phyloP scores from a whole-genome alignment of 1,140 invertebrate genomes.

The Triops longicaudatus region DNA sequence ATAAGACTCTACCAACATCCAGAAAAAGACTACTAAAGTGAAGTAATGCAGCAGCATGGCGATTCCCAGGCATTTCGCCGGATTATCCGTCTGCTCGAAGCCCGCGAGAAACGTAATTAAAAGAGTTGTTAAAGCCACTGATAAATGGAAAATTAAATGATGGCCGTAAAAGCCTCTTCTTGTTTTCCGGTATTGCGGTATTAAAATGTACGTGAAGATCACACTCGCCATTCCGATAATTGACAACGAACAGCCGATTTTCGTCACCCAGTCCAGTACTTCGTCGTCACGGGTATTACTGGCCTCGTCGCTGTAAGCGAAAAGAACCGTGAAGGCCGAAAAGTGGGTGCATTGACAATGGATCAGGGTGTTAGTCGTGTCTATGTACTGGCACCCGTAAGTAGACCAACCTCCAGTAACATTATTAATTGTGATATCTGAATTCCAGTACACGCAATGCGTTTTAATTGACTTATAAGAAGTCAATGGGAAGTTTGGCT shows the following conservation, averaged over 20 bases:
- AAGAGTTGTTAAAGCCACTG: slow-evolving; percentile 32
- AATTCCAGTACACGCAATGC: slow-evolving; percentile 33
- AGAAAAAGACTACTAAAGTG: slow-evolving; percentile 42
- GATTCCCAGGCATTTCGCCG: slow-evolving; percentile 32
- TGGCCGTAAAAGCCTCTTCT: slow-evolving; percentile 26
- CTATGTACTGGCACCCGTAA: slow-evolving; percentile 31
- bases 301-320: slow-evolving; percentile 30
- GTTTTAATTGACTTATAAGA: not conserved
- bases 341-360: slow-evolving; percentile 34
- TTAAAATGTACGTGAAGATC: slow-evolving; percentile 33
- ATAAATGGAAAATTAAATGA: slow-evolving; percentile 34
- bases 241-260: slow-evolving; percentile 33
- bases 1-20: slow-evolving; percentile 45
- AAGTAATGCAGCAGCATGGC: slow-evolving; percentile 43
- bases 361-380: slow-evolving; percentile 19
- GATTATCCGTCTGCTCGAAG: slow-evolving; percentile 29
- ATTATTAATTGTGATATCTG: slow-evolving; percentile 23
- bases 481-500: not conserved
- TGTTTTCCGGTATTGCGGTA: slow-evolving; percentile 33
- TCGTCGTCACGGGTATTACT: slow-evolving; percentile 24
- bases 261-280: slow-evolving; percentile 32
- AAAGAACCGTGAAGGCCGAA: slow-evolving; percentile 32
- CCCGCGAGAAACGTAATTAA: slow-evolving; percentile 32
- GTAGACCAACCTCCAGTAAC: slow-evolving; percentile 32
- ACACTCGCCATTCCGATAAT: slow-evolving; percentile 34